A percentile compares a stretch with the other conserved stretches of the same genome.
Evolutionary conservation across 2,888 invertebrate species (phyloP).

Genomic region (Thecocarcelia acutangulata): DNA sequence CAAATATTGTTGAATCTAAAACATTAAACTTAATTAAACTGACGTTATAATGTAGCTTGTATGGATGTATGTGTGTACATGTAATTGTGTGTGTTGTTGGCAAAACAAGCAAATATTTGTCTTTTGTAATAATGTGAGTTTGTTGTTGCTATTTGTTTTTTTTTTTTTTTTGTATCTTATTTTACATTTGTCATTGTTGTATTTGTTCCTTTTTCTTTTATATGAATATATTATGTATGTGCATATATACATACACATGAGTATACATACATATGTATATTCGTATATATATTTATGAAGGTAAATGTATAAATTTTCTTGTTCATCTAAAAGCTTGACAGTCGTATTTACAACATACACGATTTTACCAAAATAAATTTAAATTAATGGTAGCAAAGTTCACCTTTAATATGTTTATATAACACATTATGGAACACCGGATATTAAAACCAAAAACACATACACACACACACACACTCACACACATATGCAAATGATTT

Average conservation of each 20-base stretch:
- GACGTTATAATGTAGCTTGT: conserved; percentile 11
- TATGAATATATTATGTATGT: background rate
- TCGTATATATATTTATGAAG: too few relatives aligned
- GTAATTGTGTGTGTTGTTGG: background rate
- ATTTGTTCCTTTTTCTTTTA: background rate
- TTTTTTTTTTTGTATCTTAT: background rate
- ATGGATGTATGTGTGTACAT: background rate
- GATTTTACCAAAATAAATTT: conserved; percentile 32
- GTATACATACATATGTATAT: too few relatives aligned
- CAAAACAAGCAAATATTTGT: conserved; percentile 10
- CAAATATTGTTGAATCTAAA: conserved; percentile 16
- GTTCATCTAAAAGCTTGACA: conserved; percentile 25
- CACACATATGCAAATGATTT: too few relatives aligned
- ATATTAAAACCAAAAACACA: conserved; percentile 11
- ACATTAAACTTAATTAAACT: conserved; percentile 44
- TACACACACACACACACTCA: background rate
- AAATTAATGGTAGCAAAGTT: conserved; percentile 31
- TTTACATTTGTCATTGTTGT: background rate
- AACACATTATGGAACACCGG: conserved; percentile 35
- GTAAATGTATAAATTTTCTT: conserved; percentile 20
- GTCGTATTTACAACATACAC: conserved; percentile 29
- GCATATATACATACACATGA: too few relatives aligned
- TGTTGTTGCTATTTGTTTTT: background rate
- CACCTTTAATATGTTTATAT: conserved; percentile 30
- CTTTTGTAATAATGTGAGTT: conserved; percentile 22